phyloP scores from a whole-genome alignment of 2,113 vertebrate genomes.

The Labeo catla region DNA sequence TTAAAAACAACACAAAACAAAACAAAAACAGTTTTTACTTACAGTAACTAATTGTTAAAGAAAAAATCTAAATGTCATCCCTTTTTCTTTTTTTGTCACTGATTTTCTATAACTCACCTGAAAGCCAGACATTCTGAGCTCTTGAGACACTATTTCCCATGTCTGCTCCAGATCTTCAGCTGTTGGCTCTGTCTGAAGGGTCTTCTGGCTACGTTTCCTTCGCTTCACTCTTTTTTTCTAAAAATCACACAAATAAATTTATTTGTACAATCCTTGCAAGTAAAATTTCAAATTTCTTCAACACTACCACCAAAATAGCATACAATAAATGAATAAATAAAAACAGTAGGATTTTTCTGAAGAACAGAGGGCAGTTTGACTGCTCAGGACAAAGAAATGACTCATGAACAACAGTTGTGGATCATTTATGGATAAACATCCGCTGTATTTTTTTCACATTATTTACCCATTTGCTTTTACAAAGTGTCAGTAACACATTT shows the following conservation, averaged over 20 bases:
- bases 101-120: constrained; percentile 65
- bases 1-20: no score
- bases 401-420: no score
- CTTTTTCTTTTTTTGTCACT: background rate
- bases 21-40: no score
- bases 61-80: background rate
- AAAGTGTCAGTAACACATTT: no score
- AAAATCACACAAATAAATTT: background rate
- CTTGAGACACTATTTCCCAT: constrained; percentile 81
- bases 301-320: background rate
- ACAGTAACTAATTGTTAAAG: no score
- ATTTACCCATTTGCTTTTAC: no score
- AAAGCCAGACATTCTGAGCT: constrained; percentile 74
- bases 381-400: no score
- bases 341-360: no score
- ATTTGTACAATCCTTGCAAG: background rate
- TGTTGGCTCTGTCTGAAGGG: constrained; percentile 30
- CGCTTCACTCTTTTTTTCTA: constrained; percentile 82
- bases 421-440: no score
- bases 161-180: constrained; percentile 75
- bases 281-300: background rate
- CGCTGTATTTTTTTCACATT: no score
- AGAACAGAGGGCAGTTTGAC: no score
- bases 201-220: constrained; percentile 71
- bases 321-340: background rate